phyloP scores from a whole-genome alignment of 2,113 vertebrate genomes.

The Hystrix cristata region DNA sequence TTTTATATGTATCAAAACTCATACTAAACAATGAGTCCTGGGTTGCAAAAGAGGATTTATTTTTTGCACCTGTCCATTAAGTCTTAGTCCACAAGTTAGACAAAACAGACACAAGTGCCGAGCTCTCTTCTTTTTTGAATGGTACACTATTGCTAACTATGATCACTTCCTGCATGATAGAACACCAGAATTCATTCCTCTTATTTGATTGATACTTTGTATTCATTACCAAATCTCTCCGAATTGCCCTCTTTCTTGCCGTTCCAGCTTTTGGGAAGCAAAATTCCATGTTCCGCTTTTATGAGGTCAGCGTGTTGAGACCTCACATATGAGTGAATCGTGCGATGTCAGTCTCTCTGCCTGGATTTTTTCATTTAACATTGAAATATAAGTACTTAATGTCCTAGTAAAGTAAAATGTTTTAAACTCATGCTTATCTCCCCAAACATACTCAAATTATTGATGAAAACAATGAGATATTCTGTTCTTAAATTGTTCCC shows the following conservation, averaged over 20 bases:
- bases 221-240: neutral
- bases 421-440: neutral
- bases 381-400: neutral
- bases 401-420: neutral
- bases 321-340: neutral
- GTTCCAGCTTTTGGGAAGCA: neutral
- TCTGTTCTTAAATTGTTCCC: neutral
- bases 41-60: too few relatives aligned
- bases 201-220: neutral
- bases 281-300: neutral
- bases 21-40: too few relatives aligned
- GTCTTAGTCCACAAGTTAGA: too few relatives aligned
- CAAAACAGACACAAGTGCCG: too few relatives aligned
- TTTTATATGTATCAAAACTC: too few relatives aligned
- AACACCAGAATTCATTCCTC: neutral
- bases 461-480: neutral
- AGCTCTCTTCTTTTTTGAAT: neutral
- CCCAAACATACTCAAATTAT: neutral
- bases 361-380: neutral
- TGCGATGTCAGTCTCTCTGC: neutral
- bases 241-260: accelerated
- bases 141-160: neutral
- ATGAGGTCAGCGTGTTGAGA: neutral
- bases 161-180: neutral
- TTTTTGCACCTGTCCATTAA: too few relatives aligned